Evolutionary conservation across 2,797 vertebrate genomes (phyloP), one percentile per base, ranked within the genome.

Genomic region (Ispidina lecontei): DNA sequence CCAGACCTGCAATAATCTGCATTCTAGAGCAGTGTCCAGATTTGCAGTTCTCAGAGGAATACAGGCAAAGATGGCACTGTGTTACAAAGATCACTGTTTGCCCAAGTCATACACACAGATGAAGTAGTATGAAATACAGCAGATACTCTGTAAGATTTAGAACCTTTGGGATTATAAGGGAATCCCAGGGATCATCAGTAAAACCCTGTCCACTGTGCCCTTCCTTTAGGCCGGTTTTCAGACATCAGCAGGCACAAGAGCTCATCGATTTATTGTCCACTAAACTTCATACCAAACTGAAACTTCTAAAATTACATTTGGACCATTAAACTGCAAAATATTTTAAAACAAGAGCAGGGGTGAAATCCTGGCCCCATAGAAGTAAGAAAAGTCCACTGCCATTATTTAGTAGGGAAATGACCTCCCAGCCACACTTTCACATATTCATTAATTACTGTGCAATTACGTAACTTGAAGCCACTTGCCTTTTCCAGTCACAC

Each of bases 181-280:
- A 95, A 93, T 87, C 79, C 58, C 84, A 94, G 64, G 64, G 78
- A 95, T 84, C 73, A 92, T 95, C 91, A 94, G 46, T 91, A 94
- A 94, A 95, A 82, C 68, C 77, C 68, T 92, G 72, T 94, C 58
- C 54, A 73, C 69, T 44, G 58, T 9, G 52, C 19, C 33, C 67
- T 79, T 88, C 72, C 56, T 73, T 65, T 65, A 91, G 88, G 62
- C 67, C 58, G 70, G 31, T 84, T 94, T 94, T 77, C 70, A 89
- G 87, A 89, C 39, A 55, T 92, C 77, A 91, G 63, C 9, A 8
- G 68, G 64, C 68, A 68, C 56, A 79, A 87, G 55, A 65, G 51
- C 52, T 84, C 72, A 64, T 77, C 33, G 79, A 75, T 89, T 94
- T 71, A 84, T 81, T 26, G 65, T 69, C 26, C 14, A 14, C 31